phyloP scores from a whole-genome alignment of 2,113 vertebrate genomes.

The Scatophagus argus region DNA sequence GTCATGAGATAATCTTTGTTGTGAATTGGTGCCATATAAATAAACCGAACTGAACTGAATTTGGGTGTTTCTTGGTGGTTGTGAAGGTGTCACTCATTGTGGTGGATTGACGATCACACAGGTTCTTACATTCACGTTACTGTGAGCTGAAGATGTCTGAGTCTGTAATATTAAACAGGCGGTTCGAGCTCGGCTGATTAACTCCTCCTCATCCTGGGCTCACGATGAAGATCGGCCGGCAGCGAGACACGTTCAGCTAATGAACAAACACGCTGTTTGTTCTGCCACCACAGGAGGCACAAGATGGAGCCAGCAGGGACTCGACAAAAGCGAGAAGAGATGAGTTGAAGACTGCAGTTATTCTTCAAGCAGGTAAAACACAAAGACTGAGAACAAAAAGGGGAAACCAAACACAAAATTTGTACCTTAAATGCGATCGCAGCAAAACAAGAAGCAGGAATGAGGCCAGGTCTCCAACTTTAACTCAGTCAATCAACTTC shows the following conservation, averaged over 20 bases:
- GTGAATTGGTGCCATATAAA: too few species aligned
- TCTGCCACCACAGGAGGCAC: constrained; percentile 16
- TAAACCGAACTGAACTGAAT: too few species aligned
- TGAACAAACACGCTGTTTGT: constrained; percentile 29
- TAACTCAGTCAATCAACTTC: too few species aligned
- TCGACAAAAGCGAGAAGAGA: background rate
- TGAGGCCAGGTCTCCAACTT: background rate
- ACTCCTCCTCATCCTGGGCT: constrained; percentile 27
- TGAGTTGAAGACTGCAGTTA: background rate
- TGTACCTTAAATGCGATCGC: background rate
- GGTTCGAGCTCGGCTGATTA: constrained; percentile 6
- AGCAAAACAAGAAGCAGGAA: background rate
- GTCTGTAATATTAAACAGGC: background rate
- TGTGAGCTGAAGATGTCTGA: background rate
- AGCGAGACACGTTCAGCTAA: constrained; percentile 25
- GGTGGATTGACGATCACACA: too few species aligned
- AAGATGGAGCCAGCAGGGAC: constrained; percentile 24
- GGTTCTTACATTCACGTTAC: background rate
- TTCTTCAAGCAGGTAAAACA: background rate
- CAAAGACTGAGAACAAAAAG: background rate
- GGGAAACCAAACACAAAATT: too few species aligned
- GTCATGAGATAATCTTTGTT: too few species aligned
- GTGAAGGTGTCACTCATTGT: too few species aligned
- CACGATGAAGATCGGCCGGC: too few species aligned
- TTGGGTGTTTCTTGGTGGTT: too few species aligned